Percentiles rank a stretch among this genome's conserved stretches.
Conservation (phyloP, 2,888 invertebrate genomes). For the Omphaloscelis lunosa region DNA sequence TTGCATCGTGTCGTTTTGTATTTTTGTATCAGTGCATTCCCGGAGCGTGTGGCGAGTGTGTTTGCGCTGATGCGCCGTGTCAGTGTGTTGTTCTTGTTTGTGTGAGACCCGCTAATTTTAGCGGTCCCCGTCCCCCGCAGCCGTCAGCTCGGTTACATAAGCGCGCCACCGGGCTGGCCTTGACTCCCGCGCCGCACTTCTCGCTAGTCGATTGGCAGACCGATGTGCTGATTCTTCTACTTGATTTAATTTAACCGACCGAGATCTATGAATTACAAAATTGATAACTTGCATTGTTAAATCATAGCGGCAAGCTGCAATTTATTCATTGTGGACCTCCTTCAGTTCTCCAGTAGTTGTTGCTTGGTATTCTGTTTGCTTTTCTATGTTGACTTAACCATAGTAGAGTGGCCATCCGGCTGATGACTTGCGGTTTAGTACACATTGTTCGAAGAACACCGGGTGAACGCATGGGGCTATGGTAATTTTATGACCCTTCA, state of each 20-base stretch:
- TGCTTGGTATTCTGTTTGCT: conserved; percentile 44
- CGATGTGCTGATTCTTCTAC: conserved; percentile 70
- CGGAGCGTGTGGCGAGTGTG: conserved; percentile 69
- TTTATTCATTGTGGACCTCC: conserved; percentile 33
- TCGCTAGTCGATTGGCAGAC: conserved; percentile 77
- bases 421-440: conserved; percentile 72
- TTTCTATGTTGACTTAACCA: conserved; percentile 43
- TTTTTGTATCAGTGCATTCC: conserved; percentile 54
- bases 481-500: conserved; percentile 65
- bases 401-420: conserved; percentile 33
- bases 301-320: conserved; percentile 43
- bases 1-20: conserved; percentile 30
- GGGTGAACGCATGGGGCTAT: conserved; percentile 62
- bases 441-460: conserved; percentile 59
- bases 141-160: conserved; percentile 81
- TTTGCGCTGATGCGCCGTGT: conserved; percentile 73
- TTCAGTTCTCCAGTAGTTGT: conserved; percentile 24
- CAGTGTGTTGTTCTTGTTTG: conserved; percentile 80
- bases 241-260: conserved; percentile 58
- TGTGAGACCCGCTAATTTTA: conserved; percentile 88
- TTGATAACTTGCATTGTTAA: conserved; percentile 59
- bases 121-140: conserved; percentile 82
- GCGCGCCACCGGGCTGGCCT: conserved; percentile 85
- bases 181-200: conserved; percentile 89
- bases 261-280: conserved; percentile 59